A percentile compares a stretch with the other conserved stretches of the same genome.
Evolutionary conservation across 2,888 invertebrate species (phyloP).

Genomic region (Hirtodrosophila cameraria): DNA sequence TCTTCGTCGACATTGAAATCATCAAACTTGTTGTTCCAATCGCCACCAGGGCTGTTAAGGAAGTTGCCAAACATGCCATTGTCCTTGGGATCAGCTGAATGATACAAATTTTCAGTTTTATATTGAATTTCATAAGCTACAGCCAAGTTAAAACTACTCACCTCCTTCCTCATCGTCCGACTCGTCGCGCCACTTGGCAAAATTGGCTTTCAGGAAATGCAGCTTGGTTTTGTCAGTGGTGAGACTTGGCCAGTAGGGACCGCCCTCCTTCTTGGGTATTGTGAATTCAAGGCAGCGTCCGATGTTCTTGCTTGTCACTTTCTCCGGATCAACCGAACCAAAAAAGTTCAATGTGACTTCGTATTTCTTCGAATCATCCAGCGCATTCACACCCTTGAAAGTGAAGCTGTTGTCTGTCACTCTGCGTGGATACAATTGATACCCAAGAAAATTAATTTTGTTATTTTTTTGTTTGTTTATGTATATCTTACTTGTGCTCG

Average conservation of each 20-base stretch:
- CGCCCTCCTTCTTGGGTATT: conserved; percentile 88
- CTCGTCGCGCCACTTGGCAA: conserved; percentile 99
- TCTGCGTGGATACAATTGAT: conserved; percentile 84
- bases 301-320: conserved; percentile 89
- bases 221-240: conserved; percentile 94
- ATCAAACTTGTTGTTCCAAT: conserved; percentile 86
- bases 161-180: conserved; percentile 93
- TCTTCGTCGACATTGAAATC: conserved; percentile 87
- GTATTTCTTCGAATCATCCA: conserved; percentile 92
- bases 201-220: conserved; percentile 98
- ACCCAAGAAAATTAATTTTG: not conserved
- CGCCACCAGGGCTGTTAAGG: conserved; percentile 60
- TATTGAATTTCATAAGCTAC: not conserved
- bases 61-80: conserved; percentile 66
- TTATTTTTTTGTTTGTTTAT: not conserved
- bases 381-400: conserved; percentile 92
- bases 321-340: conserved; percentile 92
- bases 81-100: conserved; percentile 50
- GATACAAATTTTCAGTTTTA: too few species aligned
- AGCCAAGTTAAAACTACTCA: conserved; percentile 22
- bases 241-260: conserved; percentile 94
- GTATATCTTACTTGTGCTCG: conserved; percentile 87
- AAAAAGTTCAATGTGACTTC: conserved; percentile 95
- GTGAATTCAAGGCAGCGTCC: conserved; percentile 91
- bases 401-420: conserved; percentile 89